Conservation (phyloP, 2,113 vertebrate species). For the Saguinus midas region DNA sequence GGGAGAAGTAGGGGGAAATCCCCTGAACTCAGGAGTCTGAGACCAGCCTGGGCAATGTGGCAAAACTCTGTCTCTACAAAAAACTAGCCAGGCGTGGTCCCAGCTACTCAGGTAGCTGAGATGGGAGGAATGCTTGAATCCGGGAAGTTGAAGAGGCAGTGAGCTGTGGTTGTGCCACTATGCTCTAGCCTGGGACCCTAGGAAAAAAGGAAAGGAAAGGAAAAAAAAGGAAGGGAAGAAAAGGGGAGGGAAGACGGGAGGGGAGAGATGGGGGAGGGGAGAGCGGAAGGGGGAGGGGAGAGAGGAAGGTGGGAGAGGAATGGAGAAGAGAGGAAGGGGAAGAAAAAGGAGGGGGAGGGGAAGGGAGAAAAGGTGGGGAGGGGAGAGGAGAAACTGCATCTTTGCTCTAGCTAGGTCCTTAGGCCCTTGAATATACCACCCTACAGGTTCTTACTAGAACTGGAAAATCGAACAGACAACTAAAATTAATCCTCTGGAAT, state of each 20-base stretch:
- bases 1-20: too few species aligned
- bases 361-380: too few species aligned
- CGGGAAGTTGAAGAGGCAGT: background rate
- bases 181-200: background rate
- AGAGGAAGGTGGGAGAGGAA: too few species aligned
- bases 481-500: background rate
- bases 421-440: background rate
- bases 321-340: too few species aligned
- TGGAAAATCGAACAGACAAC: background rate
- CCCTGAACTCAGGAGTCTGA: background rate
- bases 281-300: fast-evolving
- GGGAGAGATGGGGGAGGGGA: too few species aligned
- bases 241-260: too few species aligned
- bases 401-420: background rate
- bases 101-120: background rate
- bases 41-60: background rate
- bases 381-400: background rate
- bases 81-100: background rate
- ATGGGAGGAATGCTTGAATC: background rate
- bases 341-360: too few species aligned
- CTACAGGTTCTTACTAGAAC: background rate
- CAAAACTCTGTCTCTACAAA: background rate
- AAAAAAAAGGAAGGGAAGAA: too few species aligned
- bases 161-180: background rate
- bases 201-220: too few species aligned